Base-by-base conservation (phyloP, 2,113 vertebrate genomes). In the Apus apus region DNA sequence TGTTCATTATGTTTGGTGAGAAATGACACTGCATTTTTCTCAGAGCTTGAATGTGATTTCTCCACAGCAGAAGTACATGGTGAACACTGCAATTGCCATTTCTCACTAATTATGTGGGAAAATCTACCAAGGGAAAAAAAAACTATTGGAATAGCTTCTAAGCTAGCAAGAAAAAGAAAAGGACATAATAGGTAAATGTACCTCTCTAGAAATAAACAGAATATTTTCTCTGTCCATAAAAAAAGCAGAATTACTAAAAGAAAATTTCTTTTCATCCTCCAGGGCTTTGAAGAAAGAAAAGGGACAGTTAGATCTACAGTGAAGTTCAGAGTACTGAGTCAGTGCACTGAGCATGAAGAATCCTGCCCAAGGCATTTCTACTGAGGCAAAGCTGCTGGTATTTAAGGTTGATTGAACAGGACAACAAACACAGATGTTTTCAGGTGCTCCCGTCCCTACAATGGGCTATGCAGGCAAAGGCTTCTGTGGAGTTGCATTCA, bases 261-360 rank as follows among this genome's bases (percentile, higher is more conserved):
- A 56, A 96, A 96, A 85, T 70, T 82, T 76, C 3, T 65, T 67
- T 95, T 90, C 70, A 10, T 61, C 82, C 70, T 90, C 11, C 4
- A 46, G 75, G n/a, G 56, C 70, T 94, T 51, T 90, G 60, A 92
- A 86, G 72, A 94, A 96, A 89, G 75, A 85, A 91, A 96, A 78
- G 16, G 77, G 90, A 97, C 93, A 36, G 67, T 62, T 85, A 91
- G 84, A 87, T 65, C 80, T 61, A 68, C 40, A 17, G 72, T 17
- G 5, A 96, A 97, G 96, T 94, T 56, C 72, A 48, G 65, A 32
- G 51, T 76, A 87, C 72, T 87, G 51, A 96, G 75, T 89, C 67
- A 83, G 66, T 89, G 85, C 84, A 68, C 34, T 75, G 85, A 94
- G 85, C 60, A 70, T 84, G 60, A 95, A 13, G 56, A 95, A 90